Evolutionary conservation across 92 coral and sea anemone species (phyloP).

Genomic region (Palythoa heliodiscus): DNA sequence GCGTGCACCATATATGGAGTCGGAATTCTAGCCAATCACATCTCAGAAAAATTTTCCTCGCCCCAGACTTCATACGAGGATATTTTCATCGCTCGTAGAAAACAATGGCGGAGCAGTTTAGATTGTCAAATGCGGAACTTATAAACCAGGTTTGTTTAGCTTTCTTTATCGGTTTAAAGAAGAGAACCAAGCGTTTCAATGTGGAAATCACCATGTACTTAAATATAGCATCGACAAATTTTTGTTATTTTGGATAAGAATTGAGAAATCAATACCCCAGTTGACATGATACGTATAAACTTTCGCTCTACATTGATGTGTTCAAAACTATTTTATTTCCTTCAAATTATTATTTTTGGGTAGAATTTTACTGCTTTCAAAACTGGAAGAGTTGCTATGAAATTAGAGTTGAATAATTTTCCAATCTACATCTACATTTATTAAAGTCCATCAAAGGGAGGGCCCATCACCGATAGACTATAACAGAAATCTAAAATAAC

Average conservation of each 20-base stretch:
- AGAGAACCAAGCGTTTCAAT: background rate
- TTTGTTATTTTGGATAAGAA: background rate
- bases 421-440: too few relatives aligned
- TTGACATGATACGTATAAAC: background rate
- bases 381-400: too few relatives aligned
- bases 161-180: background rate
- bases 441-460: too few relatives aligned
- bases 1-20: constrained; percentile 67
- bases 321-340: too few relatives aligned
- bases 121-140: constrained; percentile 68
- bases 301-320: too few relatives aligned
- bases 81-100: constrained; percentile 23
- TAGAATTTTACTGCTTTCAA: too few relatives aligned
- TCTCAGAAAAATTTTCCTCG: background rate
- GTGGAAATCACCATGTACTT: background rate
- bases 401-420: too few relatives aligned
- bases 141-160: constrained; percentile 73
- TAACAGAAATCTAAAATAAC: too few relatives aligned
- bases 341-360: too few relatives aligned
- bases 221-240: constrained; percentile 19
- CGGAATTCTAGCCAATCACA: constrained; percentile 15
- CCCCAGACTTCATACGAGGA: constrained; percentile 44
- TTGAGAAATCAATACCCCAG: background rate
- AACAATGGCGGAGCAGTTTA: constrained; percentile 75
- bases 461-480: too few relatives aligned